A percentile compares a stretch with the other conserved stretches of the same genome.
Conservation (phyloP, 2,888 invertebrate species). For the Portevinia maculata region DNA sequence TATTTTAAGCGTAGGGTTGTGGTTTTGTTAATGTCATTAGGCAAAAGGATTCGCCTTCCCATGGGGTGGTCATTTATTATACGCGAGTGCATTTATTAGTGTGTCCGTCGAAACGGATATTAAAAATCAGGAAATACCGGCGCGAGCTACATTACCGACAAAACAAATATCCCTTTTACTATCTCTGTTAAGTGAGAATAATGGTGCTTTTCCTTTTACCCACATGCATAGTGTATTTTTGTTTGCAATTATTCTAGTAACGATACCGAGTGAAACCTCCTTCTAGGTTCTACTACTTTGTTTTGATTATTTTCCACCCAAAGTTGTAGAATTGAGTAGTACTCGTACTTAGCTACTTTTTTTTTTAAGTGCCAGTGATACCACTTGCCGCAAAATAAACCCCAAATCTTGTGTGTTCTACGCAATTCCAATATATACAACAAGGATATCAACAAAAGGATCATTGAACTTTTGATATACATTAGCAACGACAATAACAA, state of each 20-base stretch:
- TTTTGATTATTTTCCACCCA: constrained; percentile 56
- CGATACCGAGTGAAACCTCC: constrained; percentile 36
- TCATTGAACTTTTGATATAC: constrained; percentile 70
- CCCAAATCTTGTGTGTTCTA: constrained; percentile 51
- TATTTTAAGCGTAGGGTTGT: constrained; percentile 27
- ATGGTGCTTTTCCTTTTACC: constrained; percentile 43
- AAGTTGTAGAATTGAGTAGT: constrained; percentile 7
- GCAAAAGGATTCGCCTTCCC: constrained; percentile 62
- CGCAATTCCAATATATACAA: constrained; percentile 46
- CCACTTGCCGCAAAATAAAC: constrained; percentile 3
- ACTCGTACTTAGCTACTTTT: too few relatives aligned
- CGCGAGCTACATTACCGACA: constrained; percentile 64
- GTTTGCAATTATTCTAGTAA: constrained; percentile 12
- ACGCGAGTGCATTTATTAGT: constrained; percentile 59
- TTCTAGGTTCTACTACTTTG: constrained; percentile 66
- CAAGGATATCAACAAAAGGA: constrained; percentile 73
- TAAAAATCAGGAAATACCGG: constrained; percentile 45
- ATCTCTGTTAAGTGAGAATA: constrained; percentile 15
- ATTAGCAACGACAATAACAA: constrained; percentile 64
- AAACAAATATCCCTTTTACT: constrained; percentile 47
- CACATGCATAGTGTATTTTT: constrained; percentile 3
- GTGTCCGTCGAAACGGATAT: constrained; percentile 30
- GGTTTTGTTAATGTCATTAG: constrained; percentile 37
- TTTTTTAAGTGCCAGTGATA: constrained; percentile 48
- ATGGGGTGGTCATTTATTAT: constrained; percentile 59